Percentiles rank a stretch among this genome's conserved stretches.
phyloP scores from a whole-genome alignment of 1,140 invertebrate species.

The silkworm (Bombyx mori) region ASM3026992v2 NC_085111.1:12943001-12943500 shows the following conservation, averaged over 20 bases:
- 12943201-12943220: conserved; percentile 46
- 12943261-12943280: conserved; percentile 44
- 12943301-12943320: conserved; percentile 36
- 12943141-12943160: conserved; percentile 17
- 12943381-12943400: conserved; percentile 41
- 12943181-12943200: conserved; percentile 47
- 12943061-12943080: too few relatives aligned
- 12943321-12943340: conserved; percentile 43
- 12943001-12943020: too few relatives aligned
- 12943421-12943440: conserved; percentile 30
- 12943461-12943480: too few relatives aligned
- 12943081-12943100: too few relatives aligned
- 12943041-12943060: too few relatives aligned
- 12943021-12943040: too few relatives aligned
- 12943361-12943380: conserved; percentile 45
- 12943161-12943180: conserved; percentile 44
- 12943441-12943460: conserved; percentile 27
- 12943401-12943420: conserved; percentile 43
- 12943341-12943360: conserved; percentile 52
- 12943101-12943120: too few relatives aligned
- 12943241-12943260: conserved; percentile 38
- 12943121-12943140: too few relatives aligned
- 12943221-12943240: conserved; percentile 44
- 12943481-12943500: too few relatives aligned
- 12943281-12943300: conserved; percentile 30